Conservation (phyloP, 2,797 vertebrate genomes). For the Scolopax rusticola region DNA sequence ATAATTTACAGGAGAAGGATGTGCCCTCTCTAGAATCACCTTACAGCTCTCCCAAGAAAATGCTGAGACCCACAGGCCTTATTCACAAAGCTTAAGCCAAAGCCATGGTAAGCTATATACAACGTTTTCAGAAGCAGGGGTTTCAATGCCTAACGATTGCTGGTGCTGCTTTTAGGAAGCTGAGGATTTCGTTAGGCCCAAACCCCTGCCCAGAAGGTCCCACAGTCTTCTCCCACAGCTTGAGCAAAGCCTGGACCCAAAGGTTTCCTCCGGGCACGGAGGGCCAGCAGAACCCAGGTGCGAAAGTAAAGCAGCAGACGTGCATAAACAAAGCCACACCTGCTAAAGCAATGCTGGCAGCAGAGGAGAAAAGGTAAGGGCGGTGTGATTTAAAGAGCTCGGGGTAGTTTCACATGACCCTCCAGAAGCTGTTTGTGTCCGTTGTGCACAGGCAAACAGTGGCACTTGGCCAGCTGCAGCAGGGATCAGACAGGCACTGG, state of each 20-base stretch:
- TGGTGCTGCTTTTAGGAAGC: background rate
- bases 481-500: background rate
- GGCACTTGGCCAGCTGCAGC: constrained; percentile 26
- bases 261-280: background rate
- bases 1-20: background rate
- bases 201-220: background rate
- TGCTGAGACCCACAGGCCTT: background rate
- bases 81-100: background rate
- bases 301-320: background rate
- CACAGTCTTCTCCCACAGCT: background rate
- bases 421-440: constrained; percentile 33
- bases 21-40: background rate
- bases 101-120: background rate
- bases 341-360: constrained; percentile 27
- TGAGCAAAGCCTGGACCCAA: background rate
- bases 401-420: constrained; percentile 55
- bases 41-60: background rate
- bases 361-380: constrained; percentile 14
- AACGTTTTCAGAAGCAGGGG: background rate
- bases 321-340: constrained; percentile 47
- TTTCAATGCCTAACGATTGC: background rate
- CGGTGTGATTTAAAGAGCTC: constrained; percentile 9
- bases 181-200: rapidly evolving
- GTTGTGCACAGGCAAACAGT: constrained; percentile 32
- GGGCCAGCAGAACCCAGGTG: background rate